Base-by-base conservation (phyloP, 2,113 vertebrate genomes). In the Dissostichus mawsoni region DNA sequence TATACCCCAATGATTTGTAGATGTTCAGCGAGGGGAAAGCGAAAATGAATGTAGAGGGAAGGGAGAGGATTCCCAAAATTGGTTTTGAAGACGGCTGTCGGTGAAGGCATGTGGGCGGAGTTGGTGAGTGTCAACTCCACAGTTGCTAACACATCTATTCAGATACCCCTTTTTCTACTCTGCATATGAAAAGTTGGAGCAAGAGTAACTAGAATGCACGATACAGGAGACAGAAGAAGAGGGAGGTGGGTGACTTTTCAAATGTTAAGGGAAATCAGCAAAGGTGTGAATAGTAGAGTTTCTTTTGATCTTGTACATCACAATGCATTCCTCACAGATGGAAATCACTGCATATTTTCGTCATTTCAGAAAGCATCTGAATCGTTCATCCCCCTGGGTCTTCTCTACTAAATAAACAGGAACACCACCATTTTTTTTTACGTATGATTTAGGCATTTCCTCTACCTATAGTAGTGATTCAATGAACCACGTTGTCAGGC, bases 31-130 rank as follows among this genome's bases (percentile, higher is more conserved):
- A 70, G 76, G 69, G 69, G 68, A 74, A 73, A 76, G 76, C 58
- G 62, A 85, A 82, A 85, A 76, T 76, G 84, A 86, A 81, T 76
- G 61, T 25, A 1, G 72, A 52, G 51, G 61, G 72, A 87, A 81
- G 52, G 53, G 78, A 86, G 86, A 90, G 92, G 92, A 90, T 90
- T 89, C 89, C 90, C 89, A 86, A 74, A 80, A 87, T 80, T 68
- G 51, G 66, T 81, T 86, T 80, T 83, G 44, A 84, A 87, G 80
- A 83, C 33, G 50, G 16, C 57, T 62, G 71, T 66, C 45, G 11
- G 61, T 59, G 77, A 72, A 76, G 76, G 48, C 58, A 18, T 61
- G 76, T 68, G 2, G 59, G 63, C 12, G 12, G 55, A 12, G 48
- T 14, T 20, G 73, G 47, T 45, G 65, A 66, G 25, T 50, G 84